Evolutionary conservation across 2,888 invertebrate genomes (phyloP).

Genomic region (Drosophila monieri): DNA sequence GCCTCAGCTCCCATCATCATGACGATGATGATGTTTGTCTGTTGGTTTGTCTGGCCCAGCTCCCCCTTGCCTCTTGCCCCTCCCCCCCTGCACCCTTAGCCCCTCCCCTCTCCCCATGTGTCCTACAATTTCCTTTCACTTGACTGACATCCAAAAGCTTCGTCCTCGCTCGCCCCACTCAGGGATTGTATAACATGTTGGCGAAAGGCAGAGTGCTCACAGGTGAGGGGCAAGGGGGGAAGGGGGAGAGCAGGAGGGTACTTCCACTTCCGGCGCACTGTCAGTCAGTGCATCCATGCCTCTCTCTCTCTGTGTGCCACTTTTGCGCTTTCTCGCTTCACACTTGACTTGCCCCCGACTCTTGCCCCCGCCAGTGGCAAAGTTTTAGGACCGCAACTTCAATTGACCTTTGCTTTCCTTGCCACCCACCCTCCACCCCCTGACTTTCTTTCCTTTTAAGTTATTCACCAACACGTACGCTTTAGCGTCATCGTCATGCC

Average conservation of each 20-base stretch:
- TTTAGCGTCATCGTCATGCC: slow-evolving; percentile 49
- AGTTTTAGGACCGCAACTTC: slow-evolving; percentile 60
- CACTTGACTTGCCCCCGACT: slow-evolving; percentile 68
- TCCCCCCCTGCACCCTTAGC: not conserved
- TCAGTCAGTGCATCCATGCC: slow-evolving; percentile 48
- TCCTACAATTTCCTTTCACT: slow-evolving; percentile 77
- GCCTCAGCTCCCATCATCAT: slow-evolving; percentile 52
- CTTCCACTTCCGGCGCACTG: slow-evolving; percentile 72
- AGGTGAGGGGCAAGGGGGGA: too few relatives aligned
- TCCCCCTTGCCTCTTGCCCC: not conserved
- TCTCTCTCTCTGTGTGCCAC: slow-evolving; percentile 31
- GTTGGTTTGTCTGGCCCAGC: slow-evolving; percentile 66
- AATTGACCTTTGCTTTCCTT: slow-evolving; percentile 75
- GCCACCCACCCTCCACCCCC: not conserved
- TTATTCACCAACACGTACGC: slow-evolving; percentile 58
- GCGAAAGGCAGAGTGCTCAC: slow-evolving; percentile 53
- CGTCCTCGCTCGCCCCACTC: slow-evolving; percentile 61
- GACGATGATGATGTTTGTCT: slow-evolving; percentile 71
- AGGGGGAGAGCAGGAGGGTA: too few relatives aligned
- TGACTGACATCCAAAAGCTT: slow-evolving; percentile 73
- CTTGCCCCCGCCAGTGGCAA: slow-evolving; percentile 24
- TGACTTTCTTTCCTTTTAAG: slow-evolving; percentile 42
- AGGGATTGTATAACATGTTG: slow-evolving; percentile 77
- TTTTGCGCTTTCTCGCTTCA: slow-evolving; percentile 70
- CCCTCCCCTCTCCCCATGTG: slow-evolving; percentile 14